Evolutionary conservation across 2,797 vertebrate genomes (phyloP), one percentile per base, ranked within the genome.

Genomic region (Tinamus major): DNA sequence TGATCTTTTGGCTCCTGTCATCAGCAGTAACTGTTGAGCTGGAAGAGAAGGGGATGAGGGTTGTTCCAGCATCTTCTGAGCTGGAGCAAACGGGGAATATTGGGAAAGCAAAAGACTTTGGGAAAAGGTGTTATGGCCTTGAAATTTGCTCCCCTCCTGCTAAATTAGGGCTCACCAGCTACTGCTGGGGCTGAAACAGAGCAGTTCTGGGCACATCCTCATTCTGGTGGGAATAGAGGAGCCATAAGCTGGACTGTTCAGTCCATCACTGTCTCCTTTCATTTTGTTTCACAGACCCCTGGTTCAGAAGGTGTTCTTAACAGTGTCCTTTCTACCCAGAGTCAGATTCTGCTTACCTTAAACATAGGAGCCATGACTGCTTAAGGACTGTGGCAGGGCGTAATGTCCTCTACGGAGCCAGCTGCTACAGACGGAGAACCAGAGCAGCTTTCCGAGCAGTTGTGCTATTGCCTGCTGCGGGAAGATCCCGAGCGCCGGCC

Each of bases 361-460:
- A 55, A 20, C 26, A 14, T 35, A 41, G 0, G 3, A 44, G 55
- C 44, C 23, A 5, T 15, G 9, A 5, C n/a, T 27, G 49, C 8
- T 44, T 3, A 0, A 10, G 71, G 46, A 16, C 20, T 42, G 46
- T 33, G 56, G 31, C 42, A 37, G 61, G 39, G 41, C 18, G 1
- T 4, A 33, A 6, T 33, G 7, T 15, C 42, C 63, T 42, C 24
- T 31, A 24, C n/a, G 35, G 72, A 35, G 9, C 26, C 74, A 61
- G 7, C 61, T 77, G 64, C 61, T 71, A 14, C 13, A 55, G 39
- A 19, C 63, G 48, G 26, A 26, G 63, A 87, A 20, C 3, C 13
- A 68, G 53, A 4, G 4, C 33, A 0, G 0, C 9, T 59, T 59
- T 79, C 27, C 70, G 61, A 49, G 72, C 63, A 19, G 20, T 5